phyloP scores from a whole-genome alignment of 2,797 vertebrate genomes.

The Phoeniculus purpureus region DNA sequence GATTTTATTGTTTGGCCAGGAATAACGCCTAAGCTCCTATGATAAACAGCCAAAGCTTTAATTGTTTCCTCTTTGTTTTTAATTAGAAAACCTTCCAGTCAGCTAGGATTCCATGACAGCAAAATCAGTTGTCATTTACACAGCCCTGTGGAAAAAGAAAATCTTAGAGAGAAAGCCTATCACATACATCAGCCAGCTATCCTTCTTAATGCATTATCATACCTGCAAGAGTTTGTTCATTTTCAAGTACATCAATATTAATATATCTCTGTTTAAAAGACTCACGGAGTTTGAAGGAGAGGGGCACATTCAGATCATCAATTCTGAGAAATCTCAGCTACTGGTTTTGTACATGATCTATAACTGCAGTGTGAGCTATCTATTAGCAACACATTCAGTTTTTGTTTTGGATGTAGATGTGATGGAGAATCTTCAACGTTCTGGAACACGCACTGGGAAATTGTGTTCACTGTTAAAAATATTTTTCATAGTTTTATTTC shows the following conservation, averaged over 20 bases:
- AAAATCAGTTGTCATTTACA: not conserved
- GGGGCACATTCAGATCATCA: not conserved
- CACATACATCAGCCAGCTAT: not conserved
- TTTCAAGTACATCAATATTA: not conserved
- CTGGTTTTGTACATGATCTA: not conserved
- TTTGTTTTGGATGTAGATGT: not conserved
- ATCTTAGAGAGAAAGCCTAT: not conserved
- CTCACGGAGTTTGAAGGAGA: not conserved
- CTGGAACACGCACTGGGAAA: rapidly evolving
- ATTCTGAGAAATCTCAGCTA: not conserved
- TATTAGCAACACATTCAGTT: not conserved
- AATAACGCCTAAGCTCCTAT: not conserved
- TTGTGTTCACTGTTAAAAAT: not conserved
- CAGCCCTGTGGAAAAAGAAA: not conserved
- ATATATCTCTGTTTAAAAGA: not conserved
- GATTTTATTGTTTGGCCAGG: not conserved
- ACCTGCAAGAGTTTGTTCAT: not conserved
- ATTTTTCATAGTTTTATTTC: not conserved
- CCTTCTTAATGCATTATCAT: not conserved
- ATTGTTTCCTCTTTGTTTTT: not conserved
- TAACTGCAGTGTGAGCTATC: not conserved
- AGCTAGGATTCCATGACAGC: not conserved
- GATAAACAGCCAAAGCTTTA: not conserved
- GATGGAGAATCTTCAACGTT: not conserved
- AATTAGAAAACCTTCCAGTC: not conserved